Base-by-base conservation (phyloP, 23 tunicate genomes). In the Styela clava region DNA sequence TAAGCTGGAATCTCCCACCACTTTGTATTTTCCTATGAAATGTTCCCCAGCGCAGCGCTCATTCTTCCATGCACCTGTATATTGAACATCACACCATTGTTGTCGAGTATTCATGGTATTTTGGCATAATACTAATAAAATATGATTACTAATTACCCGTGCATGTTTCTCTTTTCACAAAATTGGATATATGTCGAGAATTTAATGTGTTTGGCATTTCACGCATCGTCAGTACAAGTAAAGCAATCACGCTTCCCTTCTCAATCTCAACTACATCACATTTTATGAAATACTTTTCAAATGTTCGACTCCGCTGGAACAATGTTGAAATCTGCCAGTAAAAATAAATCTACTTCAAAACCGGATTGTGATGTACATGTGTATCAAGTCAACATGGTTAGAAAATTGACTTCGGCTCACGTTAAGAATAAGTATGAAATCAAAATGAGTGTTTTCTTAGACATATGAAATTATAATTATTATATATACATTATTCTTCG, bases 21-120 rank as follows among this genome's bases (percentile, higher is more conserved):
- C 23, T 34, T 71, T 16, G 77, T 19, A 26, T 21, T 31, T 71
- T 26, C 35, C 77, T 3, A 71, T 71, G 29, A 5, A 26, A 71
- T 71, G 35, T 30, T 30, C 16, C 3, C 77, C 77, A 30, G 27
- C 16, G 16, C 77, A 71, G 35, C 7, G 23, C 27, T 3, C 16
- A 30, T 34, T 34, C 24, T 31, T 71, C 77, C 77, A 71, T 30
- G 34, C 35, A 26, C 77, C 77, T 71, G 35, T 3, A 30, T 21
- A 21, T 19, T 19, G 21, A 61, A 61, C n/a, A n/a, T n/a, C n/a
- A n/a, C n/a, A n/a, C n/a, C n/a, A n/a, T n/a, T n/a, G n/a, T n/a
- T n/a, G n/a, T n/a, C n/a, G n/a, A n/a, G n/a, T n/a, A n/a, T n/a
- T n/a, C n/a, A n/a, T n/a, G n/a, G n/a, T n/a, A n/a, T n/a, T n/a